phyloP scores from a whole-genome alignment of 2,888 invertebrate genomes.

The Volucella inanis region DNA sequence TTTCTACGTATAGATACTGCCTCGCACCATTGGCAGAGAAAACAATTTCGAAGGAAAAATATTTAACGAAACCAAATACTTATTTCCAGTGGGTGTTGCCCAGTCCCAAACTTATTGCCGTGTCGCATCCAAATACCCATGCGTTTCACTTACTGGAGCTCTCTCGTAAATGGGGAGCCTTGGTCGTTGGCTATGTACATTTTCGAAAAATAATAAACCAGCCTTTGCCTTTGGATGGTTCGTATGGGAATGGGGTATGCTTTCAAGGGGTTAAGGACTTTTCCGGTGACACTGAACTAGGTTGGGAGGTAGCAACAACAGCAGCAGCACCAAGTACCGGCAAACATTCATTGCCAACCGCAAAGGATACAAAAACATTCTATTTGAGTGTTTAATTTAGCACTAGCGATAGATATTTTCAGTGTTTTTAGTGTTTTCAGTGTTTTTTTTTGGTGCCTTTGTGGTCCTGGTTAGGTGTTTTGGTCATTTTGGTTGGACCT shows the following conservation, averaged over 20 bases:
- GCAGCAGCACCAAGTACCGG: slow-evolving; percentile 15
- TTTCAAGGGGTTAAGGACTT: slow-evolving; percentile 2
- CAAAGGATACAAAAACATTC: slow-evolving; percentile 76
- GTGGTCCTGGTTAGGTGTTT: slow-evolving; percentile 45
- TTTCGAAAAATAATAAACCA: slow-evolving; percentile 68
- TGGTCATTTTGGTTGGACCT: slow-evolving; percentile 26
- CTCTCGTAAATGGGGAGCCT: background rate
- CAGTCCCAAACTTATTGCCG: background rate
- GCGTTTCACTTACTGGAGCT: slow-evolving; percentile 25
- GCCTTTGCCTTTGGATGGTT: background rate
- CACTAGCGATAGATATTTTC: slow-evolving; percentile 66
- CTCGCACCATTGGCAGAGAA: slow-evolving; percentile 29
- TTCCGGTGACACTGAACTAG: slow-evolving; percentile 52
- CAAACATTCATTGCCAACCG: slow-evolving; percentile 75
- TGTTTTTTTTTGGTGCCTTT: slow-evolving; percentile 24
- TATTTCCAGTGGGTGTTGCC: slow-evolving; percentile 57
- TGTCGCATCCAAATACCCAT: background rate
- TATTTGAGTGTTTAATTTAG: slow-evolving; percentile 76
- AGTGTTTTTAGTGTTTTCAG: slow-evolving; percentile 31
- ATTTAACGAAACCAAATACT: slow-evolving; percentile 72
- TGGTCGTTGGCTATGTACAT: slow-evolving; percentile 18
- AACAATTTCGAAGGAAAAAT: slow-evolving; percentile 70
- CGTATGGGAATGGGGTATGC: slow-evolving; percentile 7
- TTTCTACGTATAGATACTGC: slow-evolving; percentile 8
- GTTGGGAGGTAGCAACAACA: slow-evolving; percentile 1